A percentile compares a stretch with the other conserved stretches of the same genome.
phyloP scores from a whole-genome alignment of 2,888 invertebrate species.

The Ceramica pisi region DNA sequence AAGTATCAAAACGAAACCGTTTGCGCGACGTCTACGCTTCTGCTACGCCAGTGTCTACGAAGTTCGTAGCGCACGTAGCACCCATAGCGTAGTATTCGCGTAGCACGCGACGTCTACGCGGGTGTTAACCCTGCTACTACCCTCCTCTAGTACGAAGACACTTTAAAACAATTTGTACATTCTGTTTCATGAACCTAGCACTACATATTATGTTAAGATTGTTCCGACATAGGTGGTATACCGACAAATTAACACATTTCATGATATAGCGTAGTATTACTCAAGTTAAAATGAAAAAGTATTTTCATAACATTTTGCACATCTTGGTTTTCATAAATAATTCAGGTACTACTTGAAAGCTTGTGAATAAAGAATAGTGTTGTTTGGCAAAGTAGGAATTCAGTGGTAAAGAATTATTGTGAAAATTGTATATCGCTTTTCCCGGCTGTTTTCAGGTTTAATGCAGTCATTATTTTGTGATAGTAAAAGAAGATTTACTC shows the following conservation, averaged over 20 bases:
- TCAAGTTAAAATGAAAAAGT: background rate
- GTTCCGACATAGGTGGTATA: no score
- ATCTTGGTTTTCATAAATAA: constrained; percentile 24
- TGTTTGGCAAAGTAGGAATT: background rate
- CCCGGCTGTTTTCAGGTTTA: background rate
- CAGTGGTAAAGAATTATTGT: background rate
- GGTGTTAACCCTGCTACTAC: background rate
- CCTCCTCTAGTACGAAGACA: background rate
- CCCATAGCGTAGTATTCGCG: background rate
- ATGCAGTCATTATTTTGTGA: background rate
- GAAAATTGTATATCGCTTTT: background rate
- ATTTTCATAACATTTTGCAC: constrained; percentile 8
- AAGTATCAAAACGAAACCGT: background rate
- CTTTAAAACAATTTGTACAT: background rate
- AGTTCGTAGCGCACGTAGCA: background rate
- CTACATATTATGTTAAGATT: background rate
- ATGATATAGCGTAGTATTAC: background rate
- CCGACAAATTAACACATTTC: background rate
- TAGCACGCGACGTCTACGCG: constrained; percentile 2
- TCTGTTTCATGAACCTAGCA: background rate
- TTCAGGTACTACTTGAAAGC: constrained; percentile 28
- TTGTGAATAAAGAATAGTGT: constrained; percentile 9
- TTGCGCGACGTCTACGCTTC: constrained; percentile 4
- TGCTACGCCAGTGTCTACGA: background rate
- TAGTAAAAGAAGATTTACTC: no score